Conservation (phyloP, 2,113 vertebrate species). For the Corydoras sp. region DNA sequence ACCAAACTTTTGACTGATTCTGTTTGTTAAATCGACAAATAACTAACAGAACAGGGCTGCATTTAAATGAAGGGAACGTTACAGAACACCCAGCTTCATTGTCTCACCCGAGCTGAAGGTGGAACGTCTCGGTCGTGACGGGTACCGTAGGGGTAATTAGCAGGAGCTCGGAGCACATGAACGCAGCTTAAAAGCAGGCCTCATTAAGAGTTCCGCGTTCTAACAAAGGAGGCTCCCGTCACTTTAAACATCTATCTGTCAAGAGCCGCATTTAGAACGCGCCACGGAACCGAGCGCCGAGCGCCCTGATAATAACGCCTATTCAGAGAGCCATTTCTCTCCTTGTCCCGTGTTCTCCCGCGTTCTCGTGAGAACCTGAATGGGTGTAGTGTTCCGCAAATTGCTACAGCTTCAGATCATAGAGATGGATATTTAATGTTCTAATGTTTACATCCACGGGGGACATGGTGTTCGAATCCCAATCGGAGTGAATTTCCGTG, state of each 20-base stretch:
- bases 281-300: conserved; percentile 58
- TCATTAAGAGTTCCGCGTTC: conserved; percentile 59
- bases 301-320: conserved; percentile 61
- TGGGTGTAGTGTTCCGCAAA: too few relatives aligned
- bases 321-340: conserved; percentile 58
- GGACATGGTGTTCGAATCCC: too few relatives aligned
- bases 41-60: too few relatives aligned
- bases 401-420: too few relatives aligned
- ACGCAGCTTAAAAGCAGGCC: conserved; percentile 63
- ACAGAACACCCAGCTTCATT: too few relatives aligned
- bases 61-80: too few relatives aligned
- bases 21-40: too few relatives aligned
- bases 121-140: not conserved
- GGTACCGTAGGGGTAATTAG: conserved; percentile 54
- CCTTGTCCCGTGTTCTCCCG: conserved; percentile 48
- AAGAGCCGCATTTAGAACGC: conserved; percentile 64
- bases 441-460: too few relatives aligned
- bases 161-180: conserved; percentile 46
- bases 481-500: too few relatives aligned
- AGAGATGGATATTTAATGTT: too few relatives aligned
- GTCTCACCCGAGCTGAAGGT: too few relatives aligned
- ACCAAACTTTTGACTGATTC: too few relatives aligned
- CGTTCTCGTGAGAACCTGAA: conserved; percentile 21
- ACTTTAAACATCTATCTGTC: conserved; percentile 63
- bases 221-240: conserved; percentile 59